Evolutionary conservation across 1,140 invertebrate genomes (phyloP), one percentile per base, ranked within the genome.

Genomic region (Hycleus cichorii): DNA sequence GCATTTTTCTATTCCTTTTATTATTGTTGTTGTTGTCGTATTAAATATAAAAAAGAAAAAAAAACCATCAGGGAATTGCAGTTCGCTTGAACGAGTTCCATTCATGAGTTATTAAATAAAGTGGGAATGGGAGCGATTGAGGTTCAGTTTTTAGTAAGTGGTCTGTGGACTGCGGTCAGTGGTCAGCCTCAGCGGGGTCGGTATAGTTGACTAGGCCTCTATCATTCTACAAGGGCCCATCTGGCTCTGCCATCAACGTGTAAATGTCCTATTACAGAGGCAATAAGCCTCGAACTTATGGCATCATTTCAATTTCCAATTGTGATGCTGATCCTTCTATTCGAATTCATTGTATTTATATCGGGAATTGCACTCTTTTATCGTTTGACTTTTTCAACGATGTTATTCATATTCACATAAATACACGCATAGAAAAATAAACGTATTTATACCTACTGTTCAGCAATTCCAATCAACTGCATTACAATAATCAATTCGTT

Each of bases 301-400:
- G 66, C 61, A 63, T 66, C 68, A 67, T 71, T 71, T 71, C 69
- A 71, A 71, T 71, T 71, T 71, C 69, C 69, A 71, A 71, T 71
- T 68, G 67, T 68, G 62, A 68, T 69, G 61, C 47, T 55, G 58
- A 60, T 48, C 61, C 59, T 63, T 65, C 51, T 60, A 46, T 44
- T 55, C 32, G 55, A 56, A 55, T 64, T 61, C 60, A 54, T 45
- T 46, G 25, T 53, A 53, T 45, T 53, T 53, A 53, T 53, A 53
- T 49, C 55, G 49, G 49, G 48, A 63, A 66, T 62, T 68, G 62
- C 63, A 39, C 61, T 63, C 58, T 62, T 68, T 68, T 66, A 66
- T 62, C 56, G 60, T 54, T 32, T 57, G 48, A 64, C 60, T 66
- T 68, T 64, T 53, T 32, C 4, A 32, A 32, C 2, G 7, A 32